A percentile compares a stretch with the other conserved stretches of the same genome.
phyloP scores from a whole-genome alignment of 2,113 vertebrate species.

The Morone saxatilis region DNA sequence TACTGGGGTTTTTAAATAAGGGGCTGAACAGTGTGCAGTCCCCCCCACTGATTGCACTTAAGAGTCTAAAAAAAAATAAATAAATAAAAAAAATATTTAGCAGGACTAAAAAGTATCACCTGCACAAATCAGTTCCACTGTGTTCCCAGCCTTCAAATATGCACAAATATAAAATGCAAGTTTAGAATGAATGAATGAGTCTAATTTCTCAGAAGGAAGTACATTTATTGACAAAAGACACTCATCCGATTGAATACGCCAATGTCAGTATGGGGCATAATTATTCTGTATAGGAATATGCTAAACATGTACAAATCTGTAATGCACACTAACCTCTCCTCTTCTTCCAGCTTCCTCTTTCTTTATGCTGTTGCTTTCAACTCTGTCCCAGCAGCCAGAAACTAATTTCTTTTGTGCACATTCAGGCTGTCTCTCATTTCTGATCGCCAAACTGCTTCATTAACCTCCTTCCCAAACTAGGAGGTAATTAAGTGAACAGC shows the following conservation, averaged over 20 bases:
- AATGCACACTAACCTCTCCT: slow-evolving; percentile 41
- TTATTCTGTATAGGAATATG: slow-evolving; percentile 41
- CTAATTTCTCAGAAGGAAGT: slow-evolving; percentile 33
- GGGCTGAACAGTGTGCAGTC: no score
- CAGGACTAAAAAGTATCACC: neutral
- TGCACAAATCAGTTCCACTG: neutral
- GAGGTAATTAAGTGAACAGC: slow-evolving; percentile 84
- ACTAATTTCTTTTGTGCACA: slow-evolving; percentile 81
- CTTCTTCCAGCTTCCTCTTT: slow-evolving; percentile 28
- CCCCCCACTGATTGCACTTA: neutral
- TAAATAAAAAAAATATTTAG: no score
- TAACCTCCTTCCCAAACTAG: slow-evolving; percentile 79
- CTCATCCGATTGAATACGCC: neutral
- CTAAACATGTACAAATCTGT: slow-evolving; percentile 45
- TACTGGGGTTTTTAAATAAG: neutral
- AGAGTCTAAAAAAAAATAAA: neutral
- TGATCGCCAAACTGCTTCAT: slow-evolving; percentile 81
- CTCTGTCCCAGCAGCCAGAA: slow-evolving; percentile 64
- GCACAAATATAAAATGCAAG: neutral
- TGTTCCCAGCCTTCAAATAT: neutral
- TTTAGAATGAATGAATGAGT: slow-evolving; percentile 20
- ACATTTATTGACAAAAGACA: slow-evolving; percentile 12
- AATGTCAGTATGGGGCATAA: slow-evolving; percentile 29
- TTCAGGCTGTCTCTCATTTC: slow-evolving; percentile 71
- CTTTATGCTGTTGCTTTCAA: slow-evolving; percentile 63